Evolutionary conservation across 2,797 vertebrate genomes (phyloP), one percentile per base, ranked within the genome.

Genomic region (Atherinosoma microstoma): DNA sequence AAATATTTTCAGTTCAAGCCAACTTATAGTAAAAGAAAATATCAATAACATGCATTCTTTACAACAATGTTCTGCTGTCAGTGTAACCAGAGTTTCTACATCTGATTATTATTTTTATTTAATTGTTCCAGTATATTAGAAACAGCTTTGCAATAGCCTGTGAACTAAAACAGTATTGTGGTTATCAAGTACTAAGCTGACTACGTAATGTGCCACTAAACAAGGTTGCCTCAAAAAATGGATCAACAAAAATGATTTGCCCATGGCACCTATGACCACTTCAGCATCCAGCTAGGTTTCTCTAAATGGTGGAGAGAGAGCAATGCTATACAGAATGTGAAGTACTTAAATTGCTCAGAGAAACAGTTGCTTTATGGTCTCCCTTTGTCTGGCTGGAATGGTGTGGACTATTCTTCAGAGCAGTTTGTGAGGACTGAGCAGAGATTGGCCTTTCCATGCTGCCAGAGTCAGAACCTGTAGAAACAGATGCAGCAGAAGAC

Each of bases 281-380:
- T 92, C 92, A 94, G 65, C 91, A 92, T 96, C 92, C 70, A 96
- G 78, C 65, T 95, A 91, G 15, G 58, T 1, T 47, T 94, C 89
- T 84, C 83, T 87, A 69, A 42, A 84, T 56, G 90, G 13, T 27
- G n/a, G 24, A 2, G 89, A 20, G 92, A 90, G 45, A 92, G 86
- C 49, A 95, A 58, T 87, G 20, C 47, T 2, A 53, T 59, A 64
- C n/a, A 54, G 64, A 32, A 69, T 32, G 47, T 16, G 47, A 30
- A 13, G 27, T 60, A 53, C 10, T 64, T 60, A 3, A 30, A 16
- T 60, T 64, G 11, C 30, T 67, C 7, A 54, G 34, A 51, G 49
- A 49, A 0, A 16, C 2, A 75, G 53, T 13, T 34, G 24, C 35
- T 32, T 24, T 9, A 67, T 32, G 45, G 18, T 70, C 6, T 62